These are phyloP conservation scores for Cephus runcator DNA, from an alignment of 2,888 invertebrate species.

Conservation along the genomic window DNA sequence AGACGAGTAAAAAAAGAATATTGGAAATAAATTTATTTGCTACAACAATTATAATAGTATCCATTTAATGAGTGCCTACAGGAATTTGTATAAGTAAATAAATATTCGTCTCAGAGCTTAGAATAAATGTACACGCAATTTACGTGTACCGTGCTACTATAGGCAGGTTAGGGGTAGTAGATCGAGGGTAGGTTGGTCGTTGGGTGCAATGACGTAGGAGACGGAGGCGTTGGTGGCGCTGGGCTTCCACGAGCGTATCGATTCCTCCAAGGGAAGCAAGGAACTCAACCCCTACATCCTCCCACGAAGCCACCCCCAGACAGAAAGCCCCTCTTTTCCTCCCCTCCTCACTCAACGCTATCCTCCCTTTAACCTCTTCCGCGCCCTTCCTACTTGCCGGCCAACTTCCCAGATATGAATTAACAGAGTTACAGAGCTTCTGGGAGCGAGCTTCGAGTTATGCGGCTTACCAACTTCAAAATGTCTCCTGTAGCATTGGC, in stretches of 20 bases:
- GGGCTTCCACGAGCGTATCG: constrained; percentile 61
- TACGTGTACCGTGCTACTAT: constrained; percentile 1
- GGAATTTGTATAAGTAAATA: neutral
- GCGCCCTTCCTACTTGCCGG: constrained; percentile 24
- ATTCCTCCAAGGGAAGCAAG: constrained; percentile 50
- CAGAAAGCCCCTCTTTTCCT: constrained; percentile 1
- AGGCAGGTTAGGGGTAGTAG: constrained; percentile 1
- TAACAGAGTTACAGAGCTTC: constrained; percentile 61
- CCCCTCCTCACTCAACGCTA: neutral
- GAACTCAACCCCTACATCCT: constrained; percentile 27
- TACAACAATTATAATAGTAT: neutral
- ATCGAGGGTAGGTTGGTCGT: constrained; percentile 33
- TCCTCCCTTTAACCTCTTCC: constrained; percentile 8
- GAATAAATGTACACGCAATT: neutral
- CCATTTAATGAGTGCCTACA: neutral
- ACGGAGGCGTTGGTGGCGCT: constrained; percentile 61
- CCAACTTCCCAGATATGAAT: constrained; percentile 64
- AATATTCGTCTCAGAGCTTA: neutral
- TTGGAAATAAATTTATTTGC: neutral
- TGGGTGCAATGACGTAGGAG: constrained; percentile 61
- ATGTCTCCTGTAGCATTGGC: constrained; percentile 37
- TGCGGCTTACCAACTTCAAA: constrained; percentile 59
- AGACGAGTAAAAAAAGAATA: neutral
- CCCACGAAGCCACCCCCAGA: constrained; percentile 24
- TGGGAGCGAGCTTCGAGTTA: constrained; percentile 47